Conservation (phyloP, 2,888 invertebrate species). For the Sesamia inferens region DNA sequence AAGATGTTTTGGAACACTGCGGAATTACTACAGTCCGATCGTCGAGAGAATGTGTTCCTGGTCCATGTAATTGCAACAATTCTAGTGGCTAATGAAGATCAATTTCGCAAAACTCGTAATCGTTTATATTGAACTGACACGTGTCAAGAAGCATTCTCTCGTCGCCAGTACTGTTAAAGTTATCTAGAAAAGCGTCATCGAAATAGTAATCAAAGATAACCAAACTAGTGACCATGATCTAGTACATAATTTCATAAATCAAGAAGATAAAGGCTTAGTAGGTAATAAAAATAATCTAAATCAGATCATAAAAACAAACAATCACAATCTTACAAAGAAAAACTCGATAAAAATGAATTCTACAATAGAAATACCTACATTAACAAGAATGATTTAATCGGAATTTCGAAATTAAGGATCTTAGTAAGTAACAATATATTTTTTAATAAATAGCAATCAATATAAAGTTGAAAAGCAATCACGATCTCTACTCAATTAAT, state of each 20-base stretch:
- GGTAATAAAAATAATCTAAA: slow-evolving; percentile 11
- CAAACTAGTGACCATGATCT: slow-evolving; percentile 5
- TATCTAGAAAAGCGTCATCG: neutral
- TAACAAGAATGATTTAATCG: slow-evolving; percentile 22
- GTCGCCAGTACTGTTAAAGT: too few species aligned
- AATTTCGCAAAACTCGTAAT: neutral
- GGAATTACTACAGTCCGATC: neutral
- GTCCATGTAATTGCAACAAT: too few species aligned
- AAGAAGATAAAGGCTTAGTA: neutral
- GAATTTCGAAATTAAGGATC: slow-evolving; percentile 1
- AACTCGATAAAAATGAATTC: slow-evolving; percentile 4
- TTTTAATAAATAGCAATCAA: slow-evolving; percentile 39
- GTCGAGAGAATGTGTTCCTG: neutral
- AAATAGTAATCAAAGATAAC: slow-evolving; percentile 8
- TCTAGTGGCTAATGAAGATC: neutral
- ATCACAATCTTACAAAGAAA: neutral
- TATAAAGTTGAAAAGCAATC: slow-evolving; percentile 48
- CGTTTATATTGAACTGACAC: neutral
- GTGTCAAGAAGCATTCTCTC: too few species aligned
- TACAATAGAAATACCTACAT: neutral
- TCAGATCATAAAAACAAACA: slow-evolving; percentile 4
- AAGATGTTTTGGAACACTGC: too few species aligned
- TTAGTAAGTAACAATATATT: slow-evolving; percentile 7
- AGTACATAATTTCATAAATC: neutral
- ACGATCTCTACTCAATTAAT: slow-evolving; percentile 33